phyloP scores from a whole-genome alignment of 2,797 vertebrate species.

The Malacoraja senta region DNA sequence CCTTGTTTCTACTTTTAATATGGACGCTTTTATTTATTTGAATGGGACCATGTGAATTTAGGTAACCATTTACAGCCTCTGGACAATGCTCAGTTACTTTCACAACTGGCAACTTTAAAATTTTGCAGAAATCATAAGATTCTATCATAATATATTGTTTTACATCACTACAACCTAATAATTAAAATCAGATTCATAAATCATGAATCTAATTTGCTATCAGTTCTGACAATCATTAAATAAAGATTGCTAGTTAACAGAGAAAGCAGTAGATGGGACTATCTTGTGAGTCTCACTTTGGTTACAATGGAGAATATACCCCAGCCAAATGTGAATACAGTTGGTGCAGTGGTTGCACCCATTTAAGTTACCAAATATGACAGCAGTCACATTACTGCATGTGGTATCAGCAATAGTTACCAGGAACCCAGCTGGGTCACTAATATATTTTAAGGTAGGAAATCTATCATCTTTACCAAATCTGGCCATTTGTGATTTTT shows the following conservation, averaged over 20 bases:
- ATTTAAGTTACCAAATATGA: too few species aligned
- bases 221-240: not conserved
- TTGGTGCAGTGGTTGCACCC: too few species aligned
- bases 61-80: not conserved
- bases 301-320: not conserved
- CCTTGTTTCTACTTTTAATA: too few species aligned
- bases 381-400: too few species aligned
- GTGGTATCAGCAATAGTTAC: too few species aligned
- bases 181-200: not conserved
- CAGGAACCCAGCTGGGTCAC: too few species aligned
- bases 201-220: not conserved
- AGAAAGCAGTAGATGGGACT: not conserved
- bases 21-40: too few species aligned
- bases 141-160: not conserved
- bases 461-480: too few species aligned
- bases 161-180: not conserved
- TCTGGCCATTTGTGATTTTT: too few species aligned
- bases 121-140: not conserved
- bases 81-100: not conserved
- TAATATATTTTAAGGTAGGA: too few species aligned
- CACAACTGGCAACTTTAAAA: not conserved
- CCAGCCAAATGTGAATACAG: not conserved
- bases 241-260: not conserved
- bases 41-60: not conserved
- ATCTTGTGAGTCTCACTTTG: not conserved